A percentile compares a stretch with the other conserved stretches of the same genome.
These are phyloP conservation scores for Phragmatobia fuliginosa DNA, from an alignment of 2,888 invertebrate genomes.

Conservation along the genomic window DNA sequence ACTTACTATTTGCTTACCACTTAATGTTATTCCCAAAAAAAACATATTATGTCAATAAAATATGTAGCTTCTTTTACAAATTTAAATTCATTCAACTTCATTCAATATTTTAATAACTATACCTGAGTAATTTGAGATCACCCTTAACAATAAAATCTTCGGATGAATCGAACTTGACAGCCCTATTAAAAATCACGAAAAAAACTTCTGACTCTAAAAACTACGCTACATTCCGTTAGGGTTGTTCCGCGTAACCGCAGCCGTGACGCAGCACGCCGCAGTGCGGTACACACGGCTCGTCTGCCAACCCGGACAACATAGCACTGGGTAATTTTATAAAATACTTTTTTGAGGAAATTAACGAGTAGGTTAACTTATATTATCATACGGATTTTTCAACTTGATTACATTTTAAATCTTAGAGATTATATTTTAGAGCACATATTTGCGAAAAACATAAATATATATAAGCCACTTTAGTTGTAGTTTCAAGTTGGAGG, in stretches of 20 bases:
- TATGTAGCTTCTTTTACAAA: too few relatives aligned
- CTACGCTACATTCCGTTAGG: constrained; percentile 21
- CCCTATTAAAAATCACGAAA: background rate
- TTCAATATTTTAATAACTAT: too few relatives aligned
- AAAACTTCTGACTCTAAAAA: constrained; percentile 19
- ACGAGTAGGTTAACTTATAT: constrained; percentile 5
- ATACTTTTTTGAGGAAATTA: constrained; percentile 22
- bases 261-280: constrained; percentile 75
- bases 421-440: background rate
- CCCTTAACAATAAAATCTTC: background rate
- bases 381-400: constrained; percentile 3
- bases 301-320: constrained; percentile 40
- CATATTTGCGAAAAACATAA: background rate
- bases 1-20: too few relatives aligned
- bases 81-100: too few relatives aligned
- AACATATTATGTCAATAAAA: too few relatives aligned
- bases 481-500: background rate
- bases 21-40: too few relatives aligned
- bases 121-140: too few relatives aligned
- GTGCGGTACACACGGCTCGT: constrained; percentile 67
- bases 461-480: background rate
- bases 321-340: constrained; percentile 15
- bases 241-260: constrained; percentile 47
- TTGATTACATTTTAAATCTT: background rate
- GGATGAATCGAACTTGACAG: background rate